A percentile compares a stretch with the other conserved stretches of the same genome.
These are phyloP conservation scores for Mustela erminea DNA, from an alignment of 2,797 vertebrate genomes.

Conservation along the genomic window DNA sequence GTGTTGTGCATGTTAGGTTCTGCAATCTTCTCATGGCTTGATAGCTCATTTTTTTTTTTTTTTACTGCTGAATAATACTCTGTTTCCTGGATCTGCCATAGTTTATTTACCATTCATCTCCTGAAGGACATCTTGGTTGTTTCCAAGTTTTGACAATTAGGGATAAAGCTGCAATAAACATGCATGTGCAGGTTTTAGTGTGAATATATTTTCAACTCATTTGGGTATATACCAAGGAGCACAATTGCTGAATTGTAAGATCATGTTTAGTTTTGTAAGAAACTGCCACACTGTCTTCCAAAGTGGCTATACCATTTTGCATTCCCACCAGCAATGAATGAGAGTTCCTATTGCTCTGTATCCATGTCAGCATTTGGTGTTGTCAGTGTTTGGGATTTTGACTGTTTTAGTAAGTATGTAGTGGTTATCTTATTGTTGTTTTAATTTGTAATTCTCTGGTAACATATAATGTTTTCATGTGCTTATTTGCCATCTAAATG, in stretches of 20 bases:
- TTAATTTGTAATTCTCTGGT: too few relatives aligned
- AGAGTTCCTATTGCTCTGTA: too few relatives aligned
- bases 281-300: background rate
- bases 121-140: background rate
- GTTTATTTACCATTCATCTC: background rate
- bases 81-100: background rate
- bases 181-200: constrained; percentile 30
- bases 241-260: background rate
- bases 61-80: background rate
- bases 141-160: background rate
- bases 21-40: background rate
- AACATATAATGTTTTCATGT: too few relatives aligned
- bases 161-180: constrained; percentile 6
- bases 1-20: background rate
- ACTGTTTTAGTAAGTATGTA: too few relatives aligned
- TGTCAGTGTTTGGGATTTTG: too few relatives aligned
- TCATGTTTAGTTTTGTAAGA: constrained; percentile 25
- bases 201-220: background rate
- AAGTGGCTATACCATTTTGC: background rate
- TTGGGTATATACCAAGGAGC: constrained; percentile 1
- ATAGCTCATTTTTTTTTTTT: background rate
- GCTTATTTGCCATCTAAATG: too few relatives aligned
- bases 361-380: too few relatives aligned
- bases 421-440: too few relatives aligned
- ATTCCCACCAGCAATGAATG: too few relatives aligned